Conservation (phyloP, 1,140 invertebrate species). For the Drosophila quadrilineata region DNA sequence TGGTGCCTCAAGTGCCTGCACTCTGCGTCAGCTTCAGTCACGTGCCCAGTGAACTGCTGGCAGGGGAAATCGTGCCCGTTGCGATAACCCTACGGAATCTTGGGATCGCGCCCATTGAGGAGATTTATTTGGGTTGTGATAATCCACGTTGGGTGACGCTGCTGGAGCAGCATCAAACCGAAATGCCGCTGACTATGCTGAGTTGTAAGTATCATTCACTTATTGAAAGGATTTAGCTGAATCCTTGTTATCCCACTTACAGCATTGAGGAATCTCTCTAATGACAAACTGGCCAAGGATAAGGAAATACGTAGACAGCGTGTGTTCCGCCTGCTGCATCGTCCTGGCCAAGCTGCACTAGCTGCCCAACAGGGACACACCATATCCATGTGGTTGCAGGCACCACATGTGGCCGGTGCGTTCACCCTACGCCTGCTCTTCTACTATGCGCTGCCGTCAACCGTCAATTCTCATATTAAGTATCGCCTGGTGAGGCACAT, state of each 20-base stretch:
- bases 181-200: slow-evolving; percentile 57
- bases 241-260: no score
- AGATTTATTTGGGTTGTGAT: slow-evolving; percentile 84
- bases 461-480: slow-evolving; percentile 82
- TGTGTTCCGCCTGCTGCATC: slow-evolving; percentile 82
- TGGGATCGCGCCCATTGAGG: slow-evolving; percentile 85
- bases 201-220: slow-evolving; percentile 65
- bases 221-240: not conserved
- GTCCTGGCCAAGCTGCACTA: slow-evolving; percentile 78
- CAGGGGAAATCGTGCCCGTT: slow-evolving; percentile 87
- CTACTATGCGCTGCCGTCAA: slow-evolving; percentile 86
- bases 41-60: slow-evolving; percentile 85
- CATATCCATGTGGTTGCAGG: slow-evolving; percentile 86
- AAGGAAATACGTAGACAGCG: slow-evolving; percentile 82
- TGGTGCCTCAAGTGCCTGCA: slow-evolving; percentile 87
- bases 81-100: slow-evolving; percentile 85
- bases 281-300: slow-evolving; percentile 80
- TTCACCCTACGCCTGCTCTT: slow-evolving; percentile 87
- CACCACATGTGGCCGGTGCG: slow-evolving; percentile 85
- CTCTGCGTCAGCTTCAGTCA: slow-evolving; percentile 88
- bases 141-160: slow-evolving; percentile 83
- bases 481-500: slow-evolving; percentile 87
- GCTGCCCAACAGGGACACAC: slow-evolving; percentile 83
- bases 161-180: slow-evolving; percentile 82
- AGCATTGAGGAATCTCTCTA: slow-evolving; percentile 67